Evolutionary conservation across 2,888 invertebrate species (phyloP), one percentile per base, ranked within the genome.

Genomic region (Hoplodrina blanda): DNA sequence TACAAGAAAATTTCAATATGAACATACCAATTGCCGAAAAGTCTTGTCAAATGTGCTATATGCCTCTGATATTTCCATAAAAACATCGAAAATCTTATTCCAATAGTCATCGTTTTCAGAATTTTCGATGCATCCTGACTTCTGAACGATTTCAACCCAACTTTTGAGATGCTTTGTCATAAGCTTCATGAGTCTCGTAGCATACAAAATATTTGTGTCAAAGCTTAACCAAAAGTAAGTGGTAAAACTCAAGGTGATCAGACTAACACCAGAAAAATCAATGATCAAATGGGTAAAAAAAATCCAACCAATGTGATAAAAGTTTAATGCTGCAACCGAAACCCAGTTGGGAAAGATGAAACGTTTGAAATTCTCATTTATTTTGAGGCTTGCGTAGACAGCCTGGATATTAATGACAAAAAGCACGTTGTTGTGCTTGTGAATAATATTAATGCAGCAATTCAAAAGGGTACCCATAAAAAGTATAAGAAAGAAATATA

Each of bases 371-470:
- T 25, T 10, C 13, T 30, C 41, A 4, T 49, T 44, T 1, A 63
- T 54, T n/a, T 72, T 59, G 17, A 72, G 71, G 15, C 46, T 49
- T 59, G 17, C 30, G 30, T n/a, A 57, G 17, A 70, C 10, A n/a
- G 33, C 13, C 53, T 72, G 72, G 11, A 70, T 70, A 59, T 70
- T 70, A 6, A 59, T 4, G 11, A 71, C 20, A n/a, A 70, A 17
- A 0, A 60, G 2, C 0, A 72, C 62, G 15, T 71, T 72, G 37
- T 44, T 54, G 13, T 49, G 11, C 11, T 44, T 71, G 10, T 71
- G 25, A 4, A 44, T 55, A 15, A 60, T 41, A 63, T 70, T 71
- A 3, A 44, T 54, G 13, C 8, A 54, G 17, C 6, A 44, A 41
- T 59, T 70, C 20, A 63, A 17, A 19, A 44, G 4, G 15, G 6